Evolutionary conservation across 2,113 vertebrate species (phyloP), one percentile per base, ranked within the genome.

Genomic region (Xiphophorus hellerii): DNA sequence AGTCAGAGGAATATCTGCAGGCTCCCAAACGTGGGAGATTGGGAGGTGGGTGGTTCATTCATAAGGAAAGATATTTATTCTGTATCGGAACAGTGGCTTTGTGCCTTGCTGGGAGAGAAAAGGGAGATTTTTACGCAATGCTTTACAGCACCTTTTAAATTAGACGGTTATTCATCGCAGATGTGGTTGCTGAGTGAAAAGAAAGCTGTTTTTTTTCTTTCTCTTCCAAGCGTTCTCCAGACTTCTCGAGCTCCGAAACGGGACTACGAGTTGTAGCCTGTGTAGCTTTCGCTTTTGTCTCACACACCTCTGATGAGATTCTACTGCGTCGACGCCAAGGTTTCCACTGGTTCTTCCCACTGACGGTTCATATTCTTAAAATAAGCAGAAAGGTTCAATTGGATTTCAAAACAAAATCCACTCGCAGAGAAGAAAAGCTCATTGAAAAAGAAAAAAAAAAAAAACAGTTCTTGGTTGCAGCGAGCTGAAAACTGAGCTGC

Each of bases 1-100:
- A 78, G 80, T 92, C 90, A 92, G 81, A 87, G 72, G 78, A 81
- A 84, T 80, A 77, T 75, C 89, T 77, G 67, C 73, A 62, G 78
- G 82, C 42, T 70, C 82, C 70, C 61, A 74, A 73, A 67, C 77
- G 91, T 91, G 77, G 87, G 87, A 78, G 80, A 69, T 74, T 67
- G 8, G 71, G 75, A 71, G 54, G 90, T 66, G 75, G 87, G 69
- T 61, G 80, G 80, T 86, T 88, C 89, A 86, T 91, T 91, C 87
- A 92, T 77, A 65, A 70, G 83, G 72, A 74, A 66, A 29, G 69
- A 68, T 71, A 63, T 78, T 82, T 72, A 30, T 69, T 70, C 51
- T 66, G 63, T 66, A 79, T 79, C 72, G 72, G 71, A 87, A 65
- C 20, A 78, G 48, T 37, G 28, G 58, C 66, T 86, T 66, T 68